Percentiles rank a stretch among this genome's conserved stretches.
These are phyloP conservation scores for Didymodactylos carnosus DNA, from an alignment of 2,888 invertebrate genomes.

Conservation along the genomic window DNA sequence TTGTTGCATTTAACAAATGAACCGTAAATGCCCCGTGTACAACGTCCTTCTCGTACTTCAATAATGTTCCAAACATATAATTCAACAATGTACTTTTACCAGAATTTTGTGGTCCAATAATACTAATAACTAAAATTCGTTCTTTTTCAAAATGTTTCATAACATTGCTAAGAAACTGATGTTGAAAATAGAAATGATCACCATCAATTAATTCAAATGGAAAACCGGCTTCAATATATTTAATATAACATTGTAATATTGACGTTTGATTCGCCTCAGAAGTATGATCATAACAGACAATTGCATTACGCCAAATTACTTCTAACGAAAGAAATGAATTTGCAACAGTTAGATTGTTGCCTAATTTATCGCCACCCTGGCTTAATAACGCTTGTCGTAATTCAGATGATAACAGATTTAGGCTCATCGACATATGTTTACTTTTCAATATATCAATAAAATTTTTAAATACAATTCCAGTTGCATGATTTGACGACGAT, in stretches of 20 bases:
- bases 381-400: not conserved
- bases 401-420: not conserved
- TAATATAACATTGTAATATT: not conserved
- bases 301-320: not conserved
- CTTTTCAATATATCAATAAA: not conserved
- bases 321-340: not conserved
- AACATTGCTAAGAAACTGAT: not conserved
- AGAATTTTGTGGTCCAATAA: slow-evolving; percentile 80
- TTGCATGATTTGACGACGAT: no score
- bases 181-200: not conserved
- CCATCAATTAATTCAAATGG: not conserved
- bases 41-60: not conserved
- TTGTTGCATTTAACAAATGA: not conserved
- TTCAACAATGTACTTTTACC: slow-evolving; percentile 50
- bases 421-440: not conserved
- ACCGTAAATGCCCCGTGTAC: not conserved
- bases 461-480: not conserved
- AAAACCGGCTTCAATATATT: not conserved
- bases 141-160: not conserved
- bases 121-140: slow-evolving; percentile 20
- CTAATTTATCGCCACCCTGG: not conserved
- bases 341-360: not conserved
- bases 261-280: not conserved
- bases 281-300: not conserved
- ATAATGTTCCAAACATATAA: not conserved